Evolutionary conservation across 1,140 invertebrate species (phyloP).

Genomic region (Riptortus pedestris): DNA sequence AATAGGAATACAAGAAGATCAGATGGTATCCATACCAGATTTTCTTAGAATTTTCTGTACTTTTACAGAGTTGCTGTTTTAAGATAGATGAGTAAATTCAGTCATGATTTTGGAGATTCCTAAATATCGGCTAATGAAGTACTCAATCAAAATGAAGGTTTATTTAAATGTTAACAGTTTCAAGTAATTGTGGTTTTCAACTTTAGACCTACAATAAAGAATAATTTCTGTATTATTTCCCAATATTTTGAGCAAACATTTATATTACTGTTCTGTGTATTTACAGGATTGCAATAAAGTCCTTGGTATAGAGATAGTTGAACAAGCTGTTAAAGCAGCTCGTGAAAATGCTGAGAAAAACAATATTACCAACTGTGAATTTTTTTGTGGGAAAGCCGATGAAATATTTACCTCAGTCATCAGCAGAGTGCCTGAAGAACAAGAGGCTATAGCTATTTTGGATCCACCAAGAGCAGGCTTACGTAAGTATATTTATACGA

Average conservation of each 20-base stretch:
- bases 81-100: too few species aligned
- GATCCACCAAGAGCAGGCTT: slow-evolving; percentile 94
- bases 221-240: too few species aligned
- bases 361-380: slow-evolving; percentile 70
- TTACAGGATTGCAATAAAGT: slow-evolving; percentile 71
- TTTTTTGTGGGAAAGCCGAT: slow-evolving; percentile 85
- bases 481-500: slow-evolving; percentile 46
- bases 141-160: too few species aligned
- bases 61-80: too few species aligned
- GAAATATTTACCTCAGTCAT: slow-evolving; percentile 66
- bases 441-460: slow-evolving; percentile 70
- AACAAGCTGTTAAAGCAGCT: slow-evolving; percentile 83
- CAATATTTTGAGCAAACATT: neutral
- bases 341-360: slow-evolving; percentile 75
- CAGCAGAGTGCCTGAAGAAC: slow-evolving; percentile 42
- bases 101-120: too few species aligned
- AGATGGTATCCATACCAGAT: too few species aligned
- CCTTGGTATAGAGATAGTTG: slow-evolving; percentile 79
- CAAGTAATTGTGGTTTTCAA: too few species aligned
- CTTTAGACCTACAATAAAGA: too few species aligned
- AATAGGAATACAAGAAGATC: too few species aligned
- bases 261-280: slow-evolving; percentile 17
- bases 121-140: too few species aligned
- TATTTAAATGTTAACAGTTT: too few species aligned
- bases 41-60: too few species aligned